Evolutionary conservation across 1,140 invertebrate species (phyloP).

Genomic region (Cydia pomonella): DNA sequence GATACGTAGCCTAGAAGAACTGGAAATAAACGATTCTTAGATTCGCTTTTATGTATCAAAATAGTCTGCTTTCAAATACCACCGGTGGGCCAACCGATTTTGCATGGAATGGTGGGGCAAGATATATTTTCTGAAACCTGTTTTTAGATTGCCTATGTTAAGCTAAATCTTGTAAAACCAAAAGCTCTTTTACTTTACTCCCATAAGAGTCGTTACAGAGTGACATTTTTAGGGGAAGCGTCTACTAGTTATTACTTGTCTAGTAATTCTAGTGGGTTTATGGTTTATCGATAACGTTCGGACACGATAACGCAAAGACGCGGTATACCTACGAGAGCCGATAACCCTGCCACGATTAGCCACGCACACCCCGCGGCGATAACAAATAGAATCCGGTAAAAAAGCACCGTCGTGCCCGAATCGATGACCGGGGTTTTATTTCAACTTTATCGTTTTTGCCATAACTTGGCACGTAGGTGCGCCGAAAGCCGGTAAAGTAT

Average conservation of each 20-base stretch:
- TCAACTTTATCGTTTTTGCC: slow-evolving; percentile 78
- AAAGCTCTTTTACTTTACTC: too few species aligned
- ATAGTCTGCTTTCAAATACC: too few species aligned
- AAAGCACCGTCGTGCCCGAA: slow-evolving; percentile 60
- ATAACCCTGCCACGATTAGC: slow-evolving; percentile 43
- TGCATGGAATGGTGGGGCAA: too few species aligned
- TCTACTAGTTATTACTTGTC: neutral
- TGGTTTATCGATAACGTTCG: neutral
- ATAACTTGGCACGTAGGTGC: slow-evolving; percentile 70
- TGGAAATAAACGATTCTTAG: too few species aligned
- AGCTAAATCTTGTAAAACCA: too few species aligned
- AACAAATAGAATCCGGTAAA: slow-evolving; percentile 69
- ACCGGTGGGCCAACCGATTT: too few species aligned
- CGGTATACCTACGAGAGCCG: slow-evolving; percentile 24
- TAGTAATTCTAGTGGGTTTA: neutral
- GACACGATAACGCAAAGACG: neutral
- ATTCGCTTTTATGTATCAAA: too few species aligned
- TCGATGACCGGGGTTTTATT: slow-evolving; percentile 74
- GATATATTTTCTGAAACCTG: too few species aligned
- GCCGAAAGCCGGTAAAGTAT: slow-evolving; percentile 78
- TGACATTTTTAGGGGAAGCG: neutral
- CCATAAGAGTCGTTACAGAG: neutral
- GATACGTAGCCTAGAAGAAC: too few species aligned
- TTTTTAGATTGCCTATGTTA: too few species aligned
- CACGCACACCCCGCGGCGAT: slow-evolving; percentile 49